Base-by-base conservation (phyloP, 1,140 invertebrate species). In the Trypoxylus dichotomus region DNA sequence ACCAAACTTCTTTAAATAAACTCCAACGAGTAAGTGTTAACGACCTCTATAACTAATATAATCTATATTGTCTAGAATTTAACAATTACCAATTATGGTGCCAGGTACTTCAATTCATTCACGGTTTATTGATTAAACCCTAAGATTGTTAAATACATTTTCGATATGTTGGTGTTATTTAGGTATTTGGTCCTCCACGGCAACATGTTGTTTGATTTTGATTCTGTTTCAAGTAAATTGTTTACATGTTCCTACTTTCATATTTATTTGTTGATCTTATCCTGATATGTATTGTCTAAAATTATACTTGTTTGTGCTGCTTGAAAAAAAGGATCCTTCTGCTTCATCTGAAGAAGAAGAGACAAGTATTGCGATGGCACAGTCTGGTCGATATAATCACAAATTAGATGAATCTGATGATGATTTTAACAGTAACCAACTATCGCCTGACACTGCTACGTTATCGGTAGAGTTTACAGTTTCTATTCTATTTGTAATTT, bases 281-380 rank as follows among this genome's bases (percentile, higher is more conserved):
- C 32, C 32, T 5, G 32, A 37, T 37, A 2, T 37, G 32, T 7
- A 37, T 37, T 37, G 32, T 37, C 32, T 63, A 25, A 63, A 63
- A 63, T 75, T 47, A 1, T 54, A 25, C 42, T 75, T 73, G 27
- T 81, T 80, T 77, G 81, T 83, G 82, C 81, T 83, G 83, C 82
- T 78, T 63, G 77, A 74, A 42, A 68, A 68, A 78, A 82, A 86
- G 84, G 84, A 86, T 78, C 85, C 83, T 25, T 86, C 84, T 78
- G 84, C 80, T 78, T 86, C 83, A 37, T 85, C 84, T 63, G 85
- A 85, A 78, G 85, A 85, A 78, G 85, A 86, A 78, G 85, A 85
- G 77, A 82, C 80, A 41, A 86, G 84, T 78, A 78, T 79, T 27
- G 79, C 78, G 58, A 79, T 84, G 79, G 80, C 81, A 54, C 84